Evolutionary conservation across 1,140 invertebrate species (phyloP).

Genomic region (Antheraea mylitta): DNA sequence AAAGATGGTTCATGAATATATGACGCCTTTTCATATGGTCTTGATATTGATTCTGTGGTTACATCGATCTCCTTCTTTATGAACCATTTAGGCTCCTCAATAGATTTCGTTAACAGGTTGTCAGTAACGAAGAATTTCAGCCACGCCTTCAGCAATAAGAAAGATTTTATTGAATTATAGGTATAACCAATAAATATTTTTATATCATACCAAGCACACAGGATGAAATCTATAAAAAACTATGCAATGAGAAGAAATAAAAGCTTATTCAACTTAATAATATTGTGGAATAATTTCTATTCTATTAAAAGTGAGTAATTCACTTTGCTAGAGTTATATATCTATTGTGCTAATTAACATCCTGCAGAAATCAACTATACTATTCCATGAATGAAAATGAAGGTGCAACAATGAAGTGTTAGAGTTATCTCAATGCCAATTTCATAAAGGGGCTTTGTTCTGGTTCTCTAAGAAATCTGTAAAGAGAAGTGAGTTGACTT

Average conservation of each 20-base stretch:
- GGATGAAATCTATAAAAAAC: neutral
- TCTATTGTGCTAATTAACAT: neutral
- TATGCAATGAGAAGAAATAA: neutral
- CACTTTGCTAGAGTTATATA: too few relatives aligned
- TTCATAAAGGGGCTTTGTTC: conserved; percentile 74
- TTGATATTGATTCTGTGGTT: conserved; percentile 58
- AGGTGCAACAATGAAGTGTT: conserved; percentile 20
- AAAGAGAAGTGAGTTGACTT: conserved; percentile 7
- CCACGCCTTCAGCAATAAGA: conserved; percentile 76
- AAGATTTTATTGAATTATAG: conserved; percentile 33
- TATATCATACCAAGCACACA: too few relatives aligned
- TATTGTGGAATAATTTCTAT: neutral
- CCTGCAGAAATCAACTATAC: neutral
- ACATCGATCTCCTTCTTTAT: conserved; percentile 52
- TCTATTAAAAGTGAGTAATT: too few relatives aligned
- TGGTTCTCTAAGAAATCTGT: conserved; percentile 10
- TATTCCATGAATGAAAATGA: conserved; percentile 7
- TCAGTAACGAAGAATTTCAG: conserved; percentile 79
- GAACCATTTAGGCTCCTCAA: conserved; percentile 74
- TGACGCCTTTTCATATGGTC: conserved; percentile 47
- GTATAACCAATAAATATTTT: conserved; percentile 24
- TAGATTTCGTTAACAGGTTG: conserved; percentile 67
- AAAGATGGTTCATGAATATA: conserved; percentile 56
- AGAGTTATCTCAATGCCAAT: conserved; percentile 51
- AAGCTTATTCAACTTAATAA: neutral